These are phyloP conservation scores for Xenus cinereus DNA, from an alignment of 2,113 vertebrate genomes.

Conservation along the genomic window DNA sequence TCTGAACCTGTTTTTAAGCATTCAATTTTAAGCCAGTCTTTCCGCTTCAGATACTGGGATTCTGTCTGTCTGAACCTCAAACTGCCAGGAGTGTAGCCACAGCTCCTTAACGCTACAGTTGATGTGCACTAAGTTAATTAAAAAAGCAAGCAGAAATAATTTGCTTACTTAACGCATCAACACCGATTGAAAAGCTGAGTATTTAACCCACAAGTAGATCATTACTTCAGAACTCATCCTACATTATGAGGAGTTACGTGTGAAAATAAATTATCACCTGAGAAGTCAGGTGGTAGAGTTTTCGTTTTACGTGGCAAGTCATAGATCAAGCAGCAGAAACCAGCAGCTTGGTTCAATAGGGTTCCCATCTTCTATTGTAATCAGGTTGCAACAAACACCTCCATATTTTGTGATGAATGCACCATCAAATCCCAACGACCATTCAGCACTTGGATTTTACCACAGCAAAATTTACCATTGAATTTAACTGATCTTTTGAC, in stretches of 20 bases:
- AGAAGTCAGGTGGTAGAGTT: background rate
- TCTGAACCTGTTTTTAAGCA: background rate
- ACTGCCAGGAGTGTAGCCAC: background rate
- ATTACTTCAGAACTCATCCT: background rate
- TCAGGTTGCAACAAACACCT: background rate
- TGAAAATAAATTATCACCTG: background rate
- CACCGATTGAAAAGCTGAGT: background rate
- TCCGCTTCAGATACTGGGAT: background rate
- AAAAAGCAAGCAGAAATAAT: background rate
- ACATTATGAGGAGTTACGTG: background rate
- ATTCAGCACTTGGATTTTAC: background rate
- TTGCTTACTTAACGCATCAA: background rate
- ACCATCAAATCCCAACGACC: background rate
- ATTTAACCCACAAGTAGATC: rapidly evolving
- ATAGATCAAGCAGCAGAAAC: background rate
- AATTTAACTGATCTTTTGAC: background rate
- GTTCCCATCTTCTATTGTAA: background rate
- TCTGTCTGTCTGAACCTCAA: background rate
- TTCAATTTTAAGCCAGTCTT: background rate
- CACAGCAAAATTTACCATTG: background rate
- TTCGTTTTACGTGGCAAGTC: background rate
- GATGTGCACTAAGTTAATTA: background rate
- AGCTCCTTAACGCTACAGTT: background rate
- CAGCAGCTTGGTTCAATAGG: background rate
- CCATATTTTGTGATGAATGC: rapidly evolving